These are phyloP conservation scores for Nematolebias whitei DNA, from an alignment of 2,113 vertebrate genomes.

Conservation along the genomic window DNA sequence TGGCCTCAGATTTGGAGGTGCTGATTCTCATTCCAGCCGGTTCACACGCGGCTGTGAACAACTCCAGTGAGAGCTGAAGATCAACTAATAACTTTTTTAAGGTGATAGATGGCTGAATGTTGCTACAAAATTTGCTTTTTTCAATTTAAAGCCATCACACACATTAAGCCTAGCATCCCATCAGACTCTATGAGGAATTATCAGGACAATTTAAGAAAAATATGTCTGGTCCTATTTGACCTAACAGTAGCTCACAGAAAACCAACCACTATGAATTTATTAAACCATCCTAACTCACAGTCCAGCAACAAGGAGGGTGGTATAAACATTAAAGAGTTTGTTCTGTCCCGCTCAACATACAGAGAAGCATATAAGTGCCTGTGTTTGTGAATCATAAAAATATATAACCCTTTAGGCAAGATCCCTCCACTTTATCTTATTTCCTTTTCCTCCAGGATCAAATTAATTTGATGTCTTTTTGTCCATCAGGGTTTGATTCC, in stretches of 20 bases:
- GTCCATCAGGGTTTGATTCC: slow-evolving; percentile 40
- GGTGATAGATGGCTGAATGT: background rate
- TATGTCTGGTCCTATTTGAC: slow-evolving; percentile 31
- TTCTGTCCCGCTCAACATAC: slow-evolving; percentile 66
- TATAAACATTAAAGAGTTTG: slow-evolving; percentile 81
- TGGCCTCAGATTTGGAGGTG: no score
- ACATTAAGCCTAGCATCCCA: slow-evolving; percentile 2
- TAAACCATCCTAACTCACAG: slow-evolving; percentile 63
- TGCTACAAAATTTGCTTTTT: background rate
- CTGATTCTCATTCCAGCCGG: no score
- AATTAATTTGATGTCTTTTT: slow-evolving; percentile 39
- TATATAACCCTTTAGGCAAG: slow-evolving; percentile 52
- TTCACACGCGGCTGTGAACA: no score
- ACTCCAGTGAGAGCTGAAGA: no score
- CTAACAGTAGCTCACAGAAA: slow-evolving; percentile 47
- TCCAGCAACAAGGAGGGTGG: slow-evolving; percentile 59
- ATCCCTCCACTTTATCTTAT: slow-evolving; percentile 28
- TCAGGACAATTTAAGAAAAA: slow-evolving; percentile 25
- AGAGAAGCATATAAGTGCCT: slow-evolving; percentile 74
- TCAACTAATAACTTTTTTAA: no score
- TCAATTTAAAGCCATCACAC: background rate
- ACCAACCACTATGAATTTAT: slow-evolving; percentile 70
- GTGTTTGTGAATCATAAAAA: slow-evolving; percentile 70
- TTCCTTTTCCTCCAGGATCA: slow-evolving; percentile 15
- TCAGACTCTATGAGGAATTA: slow-evolving; percentile 35